These are phyloP conservation scores for Ecliptopera silaceata DNA, from an alignment of 2,888 invertebrate species.

Conservation along the genomic window DNA sequence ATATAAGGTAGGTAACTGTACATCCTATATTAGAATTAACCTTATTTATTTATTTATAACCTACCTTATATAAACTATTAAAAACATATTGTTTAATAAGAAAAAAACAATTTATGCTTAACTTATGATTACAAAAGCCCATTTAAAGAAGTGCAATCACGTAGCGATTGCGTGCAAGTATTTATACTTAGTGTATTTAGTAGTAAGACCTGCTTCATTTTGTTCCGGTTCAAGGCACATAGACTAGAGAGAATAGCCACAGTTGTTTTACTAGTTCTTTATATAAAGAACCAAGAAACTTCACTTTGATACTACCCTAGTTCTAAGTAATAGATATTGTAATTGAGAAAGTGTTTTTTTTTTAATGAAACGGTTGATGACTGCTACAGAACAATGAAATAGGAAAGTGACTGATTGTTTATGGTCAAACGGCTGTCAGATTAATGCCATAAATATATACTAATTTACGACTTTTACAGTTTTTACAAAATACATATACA, in stretches of 20 bases:
- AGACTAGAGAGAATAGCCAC: not conserved
- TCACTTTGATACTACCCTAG: not conserved
- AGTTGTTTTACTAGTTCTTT: not conserved
- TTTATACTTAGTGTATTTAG: not conserved
- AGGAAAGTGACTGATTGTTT: too few species aligned
- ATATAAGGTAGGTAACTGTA: too few species aligned
- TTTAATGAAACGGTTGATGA: not conserved
- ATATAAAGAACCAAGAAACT: not conserved
- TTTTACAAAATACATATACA: too few species aligned
- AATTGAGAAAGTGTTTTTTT: not conserved
- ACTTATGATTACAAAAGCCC: slow-evolving; percentile 4
- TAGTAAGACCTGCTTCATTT: slow-evolving; percentile 6
- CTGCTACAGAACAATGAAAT: too few species aligned
- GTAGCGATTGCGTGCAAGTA: slow-evolving; percentile 8
- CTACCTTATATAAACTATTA: too few species aligned
- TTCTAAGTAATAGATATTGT: not conserved
- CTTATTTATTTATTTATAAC: too few species aligned
- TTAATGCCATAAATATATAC: too few species aligned
- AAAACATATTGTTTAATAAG: too few species aligned
- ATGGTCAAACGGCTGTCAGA: too few species aligned
- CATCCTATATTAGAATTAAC: too few species aligned
- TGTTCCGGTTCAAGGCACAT: slow-evolving; percentile 15
- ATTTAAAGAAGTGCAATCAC: slow-evolving; percentile 10
- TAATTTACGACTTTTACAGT: too few species aligned
- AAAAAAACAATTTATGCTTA: not conserved